Conservation (phyloP, 2,797 vertebrate species). For the Amphiprion clarkii region DNA sequence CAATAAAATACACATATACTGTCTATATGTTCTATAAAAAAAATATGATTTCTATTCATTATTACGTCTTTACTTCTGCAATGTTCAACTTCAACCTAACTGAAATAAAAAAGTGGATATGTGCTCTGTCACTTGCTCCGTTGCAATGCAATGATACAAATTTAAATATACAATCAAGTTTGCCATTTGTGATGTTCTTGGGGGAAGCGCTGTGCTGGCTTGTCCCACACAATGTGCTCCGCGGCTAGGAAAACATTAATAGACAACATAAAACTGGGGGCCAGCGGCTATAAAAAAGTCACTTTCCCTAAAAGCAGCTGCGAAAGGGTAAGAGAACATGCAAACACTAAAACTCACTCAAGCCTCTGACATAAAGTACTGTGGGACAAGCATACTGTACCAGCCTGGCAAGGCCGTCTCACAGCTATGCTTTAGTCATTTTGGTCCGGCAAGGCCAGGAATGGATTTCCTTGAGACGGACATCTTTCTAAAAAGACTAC, state of each 20-base stretch:
- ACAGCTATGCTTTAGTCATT: slow-evolving; percentile 19
- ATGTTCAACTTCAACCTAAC: slow-evolving; percentile 4
- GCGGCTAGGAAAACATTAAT: slow-evolving; percentile 39
- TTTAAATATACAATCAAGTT: slow-evolving; percentile 36
- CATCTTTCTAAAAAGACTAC: slow-evolving; percentile 1
- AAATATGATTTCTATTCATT: background rate
- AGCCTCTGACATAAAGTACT: slow-evolving; percentile 18
- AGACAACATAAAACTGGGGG: slow-evolving; percentile 38
- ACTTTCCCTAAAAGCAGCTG: slow-evolving; percentile 30
- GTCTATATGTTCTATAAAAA: background rate
- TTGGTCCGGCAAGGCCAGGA: slow-evolving; percentile 21
- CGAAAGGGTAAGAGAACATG: slow-evolving; percentile 39
- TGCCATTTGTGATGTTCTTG: slow-evolving; percentile 26
- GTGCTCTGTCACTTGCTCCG: slow-evolving; percentile 1
- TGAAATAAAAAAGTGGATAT: slow-evolving; percentile 17
- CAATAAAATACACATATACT: background rate
- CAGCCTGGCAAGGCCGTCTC: slow-evolving; percentile 22
- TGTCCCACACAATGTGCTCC: background rate
- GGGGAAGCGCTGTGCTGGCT: slow-evolving; percentile 1
- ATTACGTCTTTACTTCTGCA: background rate
- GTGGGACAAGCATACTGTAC: slow-evolving; percentile 10
- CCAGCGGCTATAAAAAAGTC: slow-evolving; percentile 35
- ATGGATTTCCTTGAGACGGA: slow-evolving; percentile 41
- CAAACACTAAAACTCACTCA: slow-evolving; percentile 24
- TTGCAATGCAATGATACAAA: slow-evolving; percentile 35